These are phyloP conservation scores for Lamprotornis superbus DNA, from an alignment of 2,113 vertebrate genomes.

Conservation along the genomic window DNA sequence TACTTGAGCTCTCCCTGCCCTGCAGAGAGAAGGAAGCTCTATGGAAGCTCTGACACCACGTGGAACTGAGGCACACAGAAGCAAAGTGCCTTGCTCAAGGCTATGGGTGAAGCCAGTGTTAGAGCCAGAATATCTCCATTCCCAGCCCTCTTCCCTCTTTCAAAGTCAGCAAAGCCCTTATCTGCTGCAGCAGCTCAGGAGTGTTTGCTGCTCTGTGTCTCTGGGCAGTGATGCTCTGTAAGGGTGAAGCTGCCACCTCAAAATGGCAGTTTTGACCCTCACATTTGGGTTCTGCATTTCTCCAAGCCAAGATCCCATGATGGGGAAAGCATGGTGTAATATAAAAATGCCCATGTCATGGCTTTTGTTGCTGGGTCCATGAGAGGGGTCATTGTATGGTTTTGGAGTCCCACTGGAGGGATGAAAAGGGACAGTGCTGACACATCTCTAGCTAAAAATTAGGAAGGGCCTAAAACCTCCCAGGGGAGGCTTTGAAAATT, in stretches of 20 bases:
- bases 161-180: background rate
- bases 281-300: background rate
- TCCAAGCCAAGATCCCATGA: background rate
- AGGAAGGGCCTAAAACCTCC: background rate
- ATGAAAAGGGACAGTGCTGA: background rate
- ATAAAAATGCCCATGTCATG: rapidly evolving
- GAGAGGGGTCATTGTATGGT: rapidly evolving
- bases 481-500: background rate
- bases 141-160: background rate
- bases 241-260: background rate
- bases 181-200: background rate
- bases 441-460: background rate
- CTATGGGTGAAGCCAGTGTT: background rate
- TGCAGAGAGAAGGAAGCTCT: no score
- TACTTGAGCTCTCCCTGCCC: background rate
- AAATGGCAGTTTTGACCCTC: background rate
- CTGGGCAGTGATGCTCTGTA: background rate
- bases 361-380: background rate
- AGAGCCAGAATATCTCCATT: background rate
- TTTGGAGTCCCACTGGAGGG: background rate
- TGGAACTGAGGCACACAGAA: background rate
- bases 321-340: background rate
- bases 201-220: background rate
- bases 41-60: rapidly evolving
- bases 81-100: background rate